phyloP scores from a whole-genome alignment of 2,113 vertebrate genomes.

The Caretta caretta region DNA sequence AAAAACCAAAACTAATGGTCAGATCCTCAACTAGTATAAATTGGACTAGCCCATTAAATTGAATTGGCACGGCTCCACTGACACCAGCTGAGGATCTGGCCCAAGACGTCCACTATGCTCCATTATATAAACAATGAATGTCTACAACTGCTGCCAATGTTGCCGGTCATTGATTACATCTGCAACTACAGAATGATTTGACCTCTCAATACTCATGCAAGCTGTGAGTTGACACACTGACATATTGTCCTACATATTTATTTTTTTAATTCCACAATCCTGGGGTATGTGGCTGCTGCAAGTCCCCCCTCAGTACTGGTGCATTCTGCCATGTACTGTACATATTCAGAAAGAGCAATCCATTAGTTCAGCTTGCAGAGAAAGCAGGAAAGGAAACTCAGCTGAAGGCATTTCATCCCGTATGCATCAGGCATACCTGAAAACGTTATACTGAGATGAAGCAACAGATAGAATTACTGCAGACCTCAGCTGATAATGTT shows the following conservation, averaged over 20 bases:
- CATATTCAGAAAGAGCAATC: not conserved
- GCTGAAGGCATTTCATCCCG: not conserved
- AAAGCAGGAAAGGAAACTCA: not conserved
- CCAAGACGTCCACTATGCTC: not conserved
- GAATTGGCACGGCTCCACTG: not conserved
- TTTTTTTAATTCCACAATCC: not conserved
- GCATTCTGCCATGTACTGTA: not conserved
- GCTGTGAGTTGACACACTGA: not conserved
- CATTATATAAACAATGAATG: not conserved
- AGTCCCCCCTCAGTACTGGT: fast-evolving
- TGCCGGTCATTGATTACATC: not conserved
- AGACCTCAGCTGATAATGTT: not conserved
- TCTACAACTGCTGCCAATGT: conserved; percentile 22
- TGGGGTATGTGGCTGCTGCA: not conserved
- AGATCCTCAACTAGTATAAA: not conserved
- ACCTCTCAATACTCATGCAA: fast-evolving
- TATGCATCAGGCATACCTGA: not conserved
- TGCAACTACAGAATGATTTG: fast-evolving
- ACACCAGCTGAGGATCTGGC: not conserved
- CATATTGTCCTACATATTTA: not conserved
- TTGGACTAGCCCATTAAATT: fast-evolving
- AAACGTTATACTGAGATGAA: not conserved
- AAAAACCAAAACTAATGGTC: not conserved
- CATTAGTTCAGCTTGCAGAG: not conserved
- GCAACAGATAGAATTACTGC: not conserved